Evolutionary conservation across 2,888 invertebrate species (phyloP), one percentile per base, ranked within the genome.

Genomic region (Pyrochroa serraticornis): DNA sequence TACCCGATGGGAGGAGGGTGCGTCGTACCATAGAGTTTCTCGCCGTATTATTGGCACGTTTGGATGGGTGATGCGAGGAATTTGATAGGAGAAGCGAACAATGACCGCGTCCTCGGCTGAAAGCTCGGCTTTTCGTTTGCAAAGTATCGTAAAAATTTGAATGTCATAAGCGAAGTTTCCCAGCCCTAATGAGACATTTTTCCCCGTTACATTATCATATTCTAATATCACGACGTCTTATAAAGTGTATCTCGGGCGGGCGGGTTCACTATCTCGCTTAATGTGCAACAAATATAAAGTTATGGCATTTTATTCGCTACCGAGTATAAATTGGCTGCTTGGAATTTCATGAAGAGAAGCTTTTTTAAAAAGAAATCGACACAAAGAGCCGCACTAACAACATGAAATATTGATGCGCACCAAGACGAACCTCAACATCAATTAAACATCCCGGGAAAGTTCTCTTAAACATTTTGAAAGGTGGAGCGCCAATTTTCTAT

Each of bases 301-400:
- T 53, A 56, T 53, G 53, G 50, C 45, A 38, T 54, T 50, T 41
- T 31, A 30, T 49, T 48, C 55, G 32, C 38, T 41, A 13, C 35
- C 9, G 39, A 37, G 6, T 22, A 44, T 44, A 54, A 59, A 59
- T 54, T 59, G 59, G 49, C 59, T 46, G 35, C 41, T 54, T 50
- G 42, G 39, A 49, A 54, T 41, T 53, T 58, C 39, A 45, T 39
- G 49, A 58, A 34, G 34, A 46, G 45, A 37, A 46, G 45, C 54
- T 59, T 50, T 54, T 59, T 59, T 50, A 41, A 48, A 32, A 46
- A 10, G 42, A 46, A 36, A 54, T 59, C 41, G 41, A 36, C 48
- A 52, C 45, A 48, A 58, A 53, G 45, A 45, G 39, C 49, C 9
- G 22, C 12, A 52, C 37, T 34, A 30, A 30, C 31, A 53, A 39